phyloP scores from a whole-genome alignment of 2,113 vertebrate genomes.

The Rhineura floridana region DNA sequence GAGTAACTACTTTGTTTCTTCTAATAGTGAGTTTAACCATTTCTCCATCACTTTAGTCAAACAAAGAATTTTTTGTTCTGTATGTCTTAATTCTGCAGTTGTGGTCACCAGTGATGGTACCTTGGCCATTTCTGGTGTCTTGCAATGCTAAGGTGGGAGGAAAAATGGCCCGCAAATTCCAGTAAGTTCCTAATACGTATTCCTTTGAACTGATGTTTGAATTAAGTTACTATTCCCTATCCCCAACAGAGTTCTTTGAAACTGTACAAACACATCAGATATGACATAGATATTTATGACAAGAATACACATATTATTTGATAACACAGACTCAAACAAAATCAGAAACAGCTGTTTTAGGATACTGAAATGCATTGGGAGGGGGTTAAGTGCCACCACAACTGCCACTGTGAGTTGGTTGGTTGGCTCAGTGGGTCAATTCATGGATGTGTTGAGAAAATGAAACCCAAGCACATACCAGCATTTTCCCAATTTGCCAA shows the following conservation, averaged over 20 bases:
- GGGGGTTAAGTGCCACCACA: not conserved
- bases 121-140: not conserved
- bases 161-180: not conserved
- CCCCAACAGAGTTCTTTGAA: not conserved
- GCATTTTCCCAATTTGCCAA: not conserved
- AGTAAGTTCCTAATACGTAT: not conserved
- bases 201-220: not conserved
- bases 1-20: not conserved
- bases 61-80: not conserved
- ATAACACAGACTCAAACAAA: not conserved
- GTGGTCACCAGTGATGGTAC: not conserved
- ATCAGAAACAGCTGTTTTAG: not conserved
- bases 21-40: not conserved
- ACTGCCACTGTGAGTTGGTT: not conserved
- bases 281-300: not conserved
- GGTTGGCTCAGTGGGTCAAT: not conserved
- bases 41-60: not conserved
- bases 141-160: not conserved
- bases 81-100: not conserved
- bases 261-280: not conserved
- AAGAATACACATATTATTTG: not conserved
- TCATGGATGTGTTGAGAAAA: not conserved
- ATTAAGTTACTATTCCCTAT: slow-evolving; percentile 19
- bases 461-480: not conserved
- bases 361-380: no score